These are phyloP conservation scores for Saimiri boliviensis DNA, from an alignment of 2,113 vertebrate genomes.

Conservation along the genomic window DNA sequence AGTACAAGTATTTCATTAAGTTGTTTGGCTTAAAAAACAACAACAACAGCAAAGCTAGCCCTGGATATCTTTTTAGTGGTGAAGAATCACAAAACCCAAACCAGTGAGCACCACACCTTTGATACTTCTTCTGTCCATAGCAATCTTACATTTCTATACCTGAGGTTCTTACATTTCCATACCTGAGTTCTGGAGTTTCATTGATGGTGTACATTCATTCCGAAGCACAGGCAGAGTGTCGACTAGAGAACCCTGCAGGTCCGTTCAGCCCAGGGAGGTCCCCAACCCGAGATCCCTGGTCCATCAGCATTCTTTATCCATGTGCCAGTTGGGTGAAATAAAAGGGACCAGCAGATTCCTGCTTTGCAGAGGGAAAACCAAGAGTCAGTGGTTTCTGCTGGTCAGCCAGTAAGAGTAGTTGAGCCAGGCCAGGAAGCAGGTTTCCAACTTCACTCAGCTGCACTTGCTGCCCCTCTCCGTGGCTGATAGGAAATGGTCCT, in stretches of 20 bases:
- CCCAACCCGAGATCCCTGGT: accelerated
- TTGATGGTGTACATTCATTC: accelerated
- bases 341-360: not conserved
- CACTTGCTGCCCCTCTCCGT: accelerated
- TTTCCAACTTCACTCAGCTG: not conserved
- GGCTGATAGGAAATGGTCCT: not conserved
- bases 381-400: not conserved
- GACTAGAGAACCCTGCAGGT: not conserved
- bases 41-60: not conserved
- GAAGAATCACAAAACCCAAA: not conserved
- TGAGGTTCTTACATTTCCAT: not conserved
- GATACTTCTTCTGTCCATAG: not conserved
- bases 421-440: not conserved
- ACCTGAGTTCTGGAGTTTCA: not conserved
- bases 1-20: not conserved
- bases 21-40: not conserved
- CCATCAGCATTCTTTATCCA: not conserved
- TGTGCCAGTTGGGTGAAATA: accelerated
- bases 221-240: not conserved
- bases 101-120: not conserved
- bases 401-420: too few relatives aligned
- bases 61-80: not conserved
- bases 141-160: not conserved
- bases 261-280: not conserved
- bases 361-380: not conserved